These are phyloP conservation scores for Caenorhabditis brenneri DNA, from an alignment of 1,140 invertebrate species.

Conservation along the genomic window DNA sequence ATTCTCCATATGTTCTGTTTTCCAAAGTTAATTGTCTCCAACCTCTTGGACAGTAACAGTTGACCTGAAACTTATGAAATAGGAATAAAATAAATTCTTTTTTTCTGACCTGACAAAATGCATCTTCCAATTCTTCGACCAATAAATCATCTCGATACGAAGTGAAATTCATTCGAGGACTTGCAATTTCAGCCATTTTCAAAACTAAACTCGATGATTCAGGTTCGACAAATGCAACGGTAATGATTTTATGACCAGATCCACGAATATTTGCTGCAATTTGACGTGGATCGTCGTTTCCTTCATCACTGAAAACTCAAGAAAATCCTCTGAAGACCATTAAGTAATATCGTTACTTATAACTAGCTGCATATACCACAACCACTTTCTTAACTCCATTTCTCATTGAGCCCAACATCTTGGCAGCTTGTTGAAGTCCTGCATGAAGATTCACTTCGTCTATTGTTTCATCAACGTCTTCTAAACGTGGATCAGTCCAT, in stretches of 20 bases:
- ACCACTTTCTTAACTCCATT: not conserved
- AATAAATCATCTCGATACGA: not conserved
- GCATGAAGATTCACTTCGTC: conserved; percentile 18
- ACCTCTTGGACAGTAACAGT: conserved; percentile 10
- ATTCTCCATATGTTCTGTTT: conserved; percentile 18
- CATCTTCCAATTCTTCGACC: not conserved
- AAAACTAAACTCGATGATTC: not conserved
- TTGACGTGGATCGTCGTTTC: not conserved
- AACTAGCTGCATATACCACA: conserved; percentile 23
- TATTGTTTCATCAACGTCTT: not conserved
- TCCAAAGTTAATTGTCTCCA: conserved; percentile 19
- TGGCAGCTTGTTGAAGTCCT: not conserved
- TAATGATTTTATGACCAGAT: not conserved
- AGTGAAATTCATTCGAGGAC: conserved; percentile 8
- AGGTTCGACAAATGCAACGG: not conserved
- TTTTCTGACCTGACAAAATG: not conserved
- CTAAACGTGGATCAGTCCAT: not conserved
- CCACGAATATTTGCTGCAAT: conserved; percentile 2
- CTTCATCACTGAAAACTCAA: conserved; percentile 1
- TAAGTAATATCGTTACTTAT: not conserved
- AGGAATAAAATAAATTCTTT: too few relatives aligned
- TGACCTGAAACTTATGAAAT: not conserved
- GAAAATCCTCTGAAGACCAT: too few relatives aligned
- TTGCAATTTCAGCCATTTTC: not conserved
- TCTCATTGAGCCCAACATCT: conserved; percentile 3